phyloP scores from a whole-genome alignment of 1,140 invertebrate species.

The Pygmarrhopalites habei region DNA sequence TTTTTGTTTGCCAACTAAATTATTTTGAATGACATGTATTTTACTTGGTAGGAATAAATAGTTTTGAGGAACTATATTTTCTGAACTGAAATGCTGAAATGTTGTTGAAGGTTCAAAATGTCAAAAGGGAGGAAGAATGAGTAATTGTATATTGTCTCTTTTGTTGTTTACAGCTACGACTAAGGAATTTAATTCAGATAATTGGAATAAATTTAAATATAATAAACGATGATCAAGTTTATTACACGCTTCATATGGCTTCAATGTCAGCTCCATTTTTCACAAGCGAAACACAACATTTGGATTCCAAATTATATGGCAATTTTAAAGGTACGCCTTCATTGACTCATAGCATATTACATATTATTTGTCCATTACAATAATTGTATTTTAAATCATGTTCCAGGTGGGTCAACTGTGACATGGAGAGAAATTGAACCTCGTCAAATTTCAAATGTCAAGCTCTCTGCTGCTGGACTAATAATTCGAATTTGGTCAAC shows the following conservation, averaged over 20 bases:
- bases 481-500: slow-evolving; percentile 40
- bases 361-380: too few relatives aligned
- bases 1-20: not conserved
- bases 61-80: not conserved
- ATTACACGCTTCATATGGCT: slow-evolving; percentile 69
- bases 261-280: slow-evolving; percentile 77
- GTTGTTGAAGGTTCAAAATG: not conserved
- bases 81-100: slow-evolving; percentile 1
- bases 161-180: slow-evolving; percentile 51
- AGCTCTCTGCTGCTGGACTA: slow-evolving; percentile 41
- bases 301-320: too few relatives aligned
- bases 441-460: slow-evolving; percentile 42
- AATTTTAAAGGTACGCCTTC: too few relatives aligned
- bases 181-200: slow-evolving; percentile 65
- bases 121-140: too few relatives aligned
- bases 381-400: too few relatives aligned
- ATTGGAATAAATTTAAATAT: slow-evolving; percentile 53
- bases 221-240: slow-evolving; percentile 43
- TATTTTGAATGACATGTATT: not conserved
- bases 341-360: too few relatives aligned
- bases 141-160: slow-evolving; percentile 20
- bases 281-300: slow-evolving; percentile 78
- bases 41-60: not conserved
- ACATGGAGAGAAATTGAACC: slow-evolving; percentile 65
- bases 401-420: slow-evolving; percentile 47